Conservation (phyloP, 2,888 invertebrate species). For the Tolmerus cingulatus region DNA sequence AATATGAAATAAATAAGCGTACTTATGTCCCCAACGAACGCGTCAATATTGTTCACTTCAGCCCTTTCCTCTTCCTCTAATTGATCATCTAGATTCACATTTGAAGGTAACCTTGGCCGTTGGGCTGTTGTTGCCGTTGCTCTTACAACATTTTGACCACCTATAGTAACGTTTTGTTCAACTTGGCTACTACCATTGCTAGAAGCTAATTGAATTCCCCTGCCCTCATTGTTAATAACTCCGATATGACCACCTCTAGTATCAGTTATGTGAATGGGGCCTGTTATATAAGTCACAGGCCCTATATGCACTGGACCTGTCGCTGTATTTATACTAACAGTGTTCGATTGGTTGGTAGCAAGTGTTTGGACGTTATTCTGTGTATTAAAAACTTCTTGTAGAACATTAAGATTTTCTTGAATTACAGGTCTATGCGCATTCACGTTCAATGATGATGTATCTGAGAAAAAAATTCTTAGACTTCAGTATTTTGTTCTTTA, state of each 20-base stretch:
- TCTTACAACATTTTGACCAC: not conserved
- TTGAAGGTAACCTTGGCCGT: not conserved
- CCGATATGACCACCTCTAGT: slow-evolving; percentile 7
- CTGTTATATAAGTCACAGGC: slow-evolving; percentile 65
- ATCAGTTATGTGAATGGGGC: slow-evolving; percentile 60
- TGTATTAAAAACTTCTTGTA: slow-evolving; percentile 57
- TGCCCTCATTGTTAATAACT: slow-evolving; percentile 21
- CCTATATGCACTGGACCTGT: slow-evolving; percentile 64
- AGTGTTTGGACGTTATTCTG: slow-evolving; percentile 57
- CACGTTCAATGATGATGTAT: not conserved
- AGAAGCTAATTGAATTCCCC: not conserved
- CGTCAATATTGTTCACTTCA: slow-evolving; percentile 54
- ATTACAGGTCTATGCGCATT: slow-evolving; percentile 44
- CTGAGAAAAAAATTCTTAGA: not conserved
- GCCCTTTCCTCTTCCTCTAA: slow-evolving; percentile 50
- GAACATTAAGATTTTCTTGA: slow-evolving; percentile 53
- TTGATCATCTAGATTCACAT: not conserved
- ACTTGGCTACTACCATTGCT: not conserved
- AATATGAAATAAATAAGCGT: not conserved
- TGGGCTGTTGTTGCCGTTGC: not conserved
- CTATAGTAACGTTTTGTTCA: not conserved
- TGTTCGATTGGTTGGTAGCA: slow-evolving; percentile 51
- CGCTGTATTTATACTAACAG: slow-evolving; percentile 63
- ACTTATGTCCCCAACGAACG: slow-evolving; percentile 56
- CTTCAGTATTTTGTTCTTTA: not conserved